phyloP scores from a whole-genome alignment of 2,113 vertebrate genomes.

The Arenaria interpres region DNA sequence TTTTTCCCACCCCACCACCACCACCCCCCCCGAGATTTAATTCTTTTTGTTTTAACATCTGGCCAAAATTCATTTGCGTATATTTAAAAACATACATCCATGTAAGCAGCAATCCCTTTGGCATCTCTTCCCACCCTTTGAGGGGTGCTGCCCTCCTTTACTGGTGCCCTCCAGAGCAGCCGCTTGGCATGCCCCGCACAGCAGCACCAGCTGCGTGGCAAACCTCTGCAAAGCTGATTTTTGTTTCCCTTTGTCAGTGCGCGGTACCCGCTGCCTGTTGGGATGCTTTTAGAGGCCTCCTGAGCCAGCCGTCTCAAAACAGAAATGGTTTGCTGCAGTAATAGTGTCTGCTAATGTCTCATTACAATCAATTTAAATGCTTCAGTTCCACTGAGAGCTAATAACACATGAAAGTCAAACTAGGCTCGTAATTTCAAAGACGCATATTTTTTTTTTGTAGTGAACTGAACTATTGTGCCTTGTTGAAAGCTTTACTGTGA shows the following conservation, averaged over 20 bases:
- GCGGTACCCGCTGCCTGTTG: not conserved
- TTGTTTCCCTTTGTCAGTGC: not conserved
- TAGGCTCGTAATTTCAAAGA: constrained; percentile 3
- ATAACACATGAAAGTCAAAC: constrained; percentile 60
- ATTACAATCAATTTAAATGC: constrained; percentile 60
- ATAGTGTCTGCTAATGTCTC: constrained; percentile 46
- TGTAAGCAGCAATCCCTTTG: not conserved
- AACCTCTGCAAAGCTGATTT: not conserved
- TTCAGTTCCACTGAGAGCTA: constrained; percentile 49
- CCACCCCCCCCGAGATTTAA: not conserved
- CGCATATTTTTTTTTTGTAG: constrained; percentile 26
- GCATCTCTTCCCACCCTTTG: not conserved
- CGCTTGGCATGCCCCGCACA: fast-evolving
- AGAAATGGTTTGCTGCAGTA: constrained; percentile 14
- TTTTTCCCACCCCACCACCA: no score
- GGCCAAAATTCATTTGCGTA: not conserved
- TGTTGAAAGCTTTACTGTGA: not conserved
- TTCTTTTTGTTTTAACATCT: not conserved
- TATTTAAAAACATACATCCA: not conserved
- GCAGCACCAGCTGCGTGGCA: not conserved
- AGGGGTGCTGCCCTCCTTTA: not conserved
- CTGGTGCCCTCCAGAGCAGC: not conserved
- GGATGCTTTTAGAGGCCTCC: constrained; percentile 30
- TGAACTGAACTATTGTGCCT: constrained; percentile 13
- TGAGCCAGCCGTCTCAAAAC: constrained; percentile 27